Evolutionary conservation across 2,113 vertebrate species (phyloP), one percentile per base, ranked within the genome.

Genomic region (Etia nguti): DNA sequence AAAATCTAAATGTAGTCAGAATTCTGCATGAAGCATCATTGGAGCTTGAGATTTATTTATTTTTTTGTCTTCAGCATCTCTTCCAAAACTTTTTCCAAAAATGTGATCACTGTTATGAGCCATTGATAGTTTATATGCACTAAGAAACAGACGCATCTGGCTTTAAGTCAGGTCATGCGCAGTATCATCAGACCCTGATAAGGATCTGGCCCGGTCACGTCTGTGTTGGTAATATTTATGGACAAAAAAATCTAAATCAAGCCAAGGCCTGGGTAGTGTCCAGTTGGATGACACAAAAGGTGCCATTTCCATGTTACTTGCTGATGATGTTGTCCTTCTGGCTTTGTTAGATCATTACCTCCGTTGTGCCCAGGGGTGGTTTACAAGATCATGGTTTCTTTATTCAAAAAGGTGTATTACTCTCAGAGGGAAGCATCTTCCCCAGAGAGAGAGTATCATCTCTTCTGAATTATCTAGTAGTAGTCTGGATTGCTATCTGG

Each of bases 301-400:
- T 65, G 46, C n/a, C 34, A 52, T 88, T 29, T 34, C 82, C 84
- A 26, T 80, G 41, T 79, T 88, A 82, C 84, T 81, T 85, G 22
- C 70, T 80, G 75, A 80, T 83, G 70, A 86, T 84, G 24, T 8
- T 48, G 83, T 90, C 41, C 57, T 70, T 80, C 87, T 70, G 80
- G 65, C 65, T 89, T 87, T 82, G 70, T 87, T 60, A 83, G 70
- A 90, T 55, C 10, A 48, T 83, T 86, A 86, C 65, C 50, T 93
- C 59, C 29, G 46, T 22, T 80, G 16, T 80, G 29, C 62, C 22
- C 22, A 8, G 5, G 4, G 46, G 70, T 62, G 73, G 16, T 82
- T 79, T 84, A 43, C 62, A 52, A 50, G 56, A 48, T 20, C 36
- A 18, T 12, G 46, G 6, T 26, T 46, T 13, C 24, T 46, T 65